Evolutionary conservation across 2,113 vertebrate genomes (phyloP).

Genomic region (Synchiropus splendidus): DNA sequence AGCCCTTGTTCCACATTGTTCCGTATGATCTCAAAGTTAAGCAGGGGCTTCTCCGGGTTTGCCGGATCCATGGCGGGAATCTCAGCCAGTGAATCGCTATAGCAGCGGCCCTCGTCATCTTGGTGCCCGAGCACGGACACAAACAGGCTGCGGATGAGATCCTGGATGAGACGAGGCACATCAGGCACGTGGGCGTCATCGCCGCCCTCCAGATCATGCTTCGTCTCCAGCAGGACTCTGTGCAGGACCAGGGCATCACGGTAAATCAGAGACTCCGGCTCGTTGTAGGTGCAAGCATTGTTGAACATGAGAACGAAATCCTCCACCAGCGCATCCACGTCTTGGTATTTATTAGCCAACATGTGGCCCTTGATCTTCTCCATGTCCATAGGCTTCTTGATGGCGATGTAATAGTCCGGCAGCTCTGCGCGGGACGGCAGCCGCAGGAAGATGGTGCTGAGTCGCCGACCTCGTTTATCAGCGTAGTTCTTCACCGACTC

Average conservation of each 20-base stretch:
- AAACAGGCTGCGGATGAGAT: slow-evolving; percentile 95
- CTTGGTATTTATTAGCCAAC: slow-evolving; percentile 97
- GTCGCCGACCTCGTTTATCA: slow-evolving; percentile 91
- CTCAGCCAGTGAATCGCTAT: slow-evolving; percentile 96
- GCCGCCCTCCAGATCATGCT: slow-evolving; percentile 88
- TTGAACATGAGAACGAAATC: slow-evolving; percentile 99
- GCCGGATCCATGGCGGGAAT: slow-evolving; percentile 82
- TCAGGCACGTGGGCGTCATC: slow-evolving; percentile 92
- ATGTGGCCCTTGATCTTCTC: slow-evolving; percentile 96
- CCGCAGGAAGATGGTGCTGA: slow-evolving; percentile 93
- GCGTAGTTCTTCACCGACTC: slow-evolving; percentile 97
- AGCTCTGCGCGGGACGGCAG: slow-evolving; percentile 93
- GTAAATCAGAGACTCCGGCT: slow-evolving; percentile 95
- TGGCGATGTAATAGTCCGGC: slow-evolving; percentile 96
- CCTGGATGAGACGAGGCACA: slow-evolving; percentile 89
- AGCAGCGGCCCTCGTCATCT: slow-evolving; percentile 97
- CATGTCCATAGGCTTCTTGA: slow-evolving; percentile 97
- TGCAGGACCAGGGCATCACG: slow-evolving; percentile 93
- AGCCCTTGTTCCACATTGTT: slow-evolving; percentile 86
- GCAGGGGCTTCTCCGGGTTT: slow-evolving; percentile 75
- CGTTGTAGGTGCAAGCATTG: slow-evolving; percentile 96
- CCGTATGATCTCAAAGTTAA: slow-evolving; percentile 94
- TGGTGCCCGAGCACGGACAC: slow-evolving; percentile 96
- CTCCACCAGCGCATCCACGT: slow-evolving; percentile 94
- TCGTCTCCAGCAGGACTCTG: slow-evolving; percentile 87